Percentiles rank a stretch among this genome's conserved stretches.
phyloP scores from a whole-genome alignment of 2,113 vertebrate species.

The Silurus glanis region DNA sequence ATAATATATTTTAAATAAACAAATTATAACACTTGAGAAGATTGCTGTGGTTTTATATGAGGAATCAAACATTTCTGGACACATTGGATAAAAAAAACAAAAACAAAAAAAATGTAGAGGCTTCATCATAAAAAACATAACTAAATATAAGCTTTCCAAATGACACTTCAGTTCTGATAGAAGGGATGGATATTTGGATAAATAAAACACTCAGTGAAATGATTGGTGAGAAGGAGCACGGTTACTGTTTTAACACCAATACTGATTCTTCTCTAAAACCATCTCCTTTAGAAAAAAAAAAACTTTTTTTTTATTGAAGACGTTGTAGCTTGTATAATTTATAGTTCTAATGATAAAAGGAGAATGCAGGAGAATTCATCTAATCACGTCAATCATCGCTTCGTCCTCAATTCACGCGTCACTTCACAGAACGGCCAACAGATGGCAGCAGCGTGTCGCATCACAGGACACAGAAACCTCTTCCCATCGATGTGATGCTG shows the following conservation, averaged over 20 bases:
- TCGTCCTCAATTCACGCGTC: not conserved
- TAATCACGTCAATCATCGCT: not conserved
- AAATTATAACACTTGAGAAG: not conserved
- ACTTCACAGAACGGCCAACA: conserved; percentile 58
- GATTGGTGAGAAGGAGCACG: not conserved
- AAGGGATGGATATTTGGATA: not conserved
- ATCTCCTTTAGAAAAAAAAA: no score
- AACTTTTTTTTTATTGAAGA: not conserved
- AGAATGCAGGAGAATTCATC: not conserved
- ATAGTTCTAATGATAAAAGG: no score
- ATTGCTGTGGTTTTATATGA: not conserved
- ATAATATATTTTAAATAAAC: not conserved
- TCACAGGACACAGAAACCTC: conserved; percentile 39
- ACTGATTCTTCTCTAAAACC: not conserved
- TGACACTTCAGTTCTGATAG: not conserved
- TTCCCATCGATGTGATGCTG: not conserved
- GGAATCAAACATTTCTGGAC: not conserved
- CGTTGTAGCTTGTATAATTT: not conserved
- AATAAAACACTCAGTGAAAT: not conserved
- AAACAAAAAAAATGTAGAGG: not conserved
- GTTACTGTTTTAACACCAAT: not conserved
- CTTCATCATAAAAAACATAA: not conserved
- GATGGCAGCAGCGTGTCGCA: conserved; percentile 74
- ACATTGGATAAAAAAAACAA: not conserved
- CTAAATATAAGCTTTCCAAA: not conserved